These are phyloP conservation scores for Drosophila auraria DNA, from an alignment of 1,140 invertebrate species.

Conservation along the genomic window DNA sequence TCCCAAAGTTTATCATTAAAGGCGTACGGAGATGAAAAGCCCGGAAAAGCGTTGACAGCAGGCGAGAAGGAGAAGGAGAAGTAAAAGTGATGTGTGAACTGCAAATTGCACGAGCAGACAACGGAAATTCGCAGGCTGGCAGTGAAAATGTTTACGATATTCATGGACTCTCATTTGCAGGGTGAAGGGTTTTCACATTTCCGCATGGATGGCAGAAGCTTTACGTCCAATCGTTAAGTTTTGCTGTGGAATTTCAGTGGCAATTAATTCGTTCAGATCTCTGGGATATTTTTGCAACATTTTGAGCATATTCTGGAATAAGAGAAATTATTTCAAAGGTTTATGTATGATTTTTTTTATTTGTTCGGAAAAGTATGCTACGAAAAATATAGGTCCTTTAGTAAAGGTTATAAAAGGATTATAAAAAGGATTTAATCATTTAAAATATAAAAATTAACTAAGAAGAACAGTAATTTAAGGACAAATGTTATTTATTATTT, in stretches of 20 bases:
- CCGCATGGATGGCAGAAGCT: background rate
- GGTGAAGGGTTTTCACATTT: background rate
- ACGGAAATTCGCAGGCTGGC: slow-evolving; percentile 30
- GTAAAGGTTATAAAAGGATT: no score
- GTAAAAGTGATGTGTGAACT: slow-evolving; percentile 45
- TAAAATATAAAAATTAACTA: no score
- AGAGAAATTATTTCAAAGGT: no score
- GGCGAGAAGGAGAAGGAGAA: background rate
- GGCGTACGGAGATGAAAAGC: slow-evolving; percentile 17
- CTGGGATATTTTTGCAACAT: slow-evolving; percentile 4
- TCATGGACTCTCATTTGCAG: slow-evolving; percentile 10
- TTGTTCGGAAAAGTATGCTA: background rate
- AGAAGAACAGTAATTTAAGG: no score
- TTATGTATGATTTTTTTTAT: no score
- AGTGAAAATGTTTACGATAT: slow-evolving; percentile 51
- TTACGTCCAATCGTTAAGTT: slow-evolving; percentile 24
- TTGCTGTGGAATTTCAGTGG: slow-evolving; percentile 7
- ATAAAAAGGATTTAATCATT: no score
- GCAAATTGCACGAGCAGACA: slow-evolving; percentile 44
- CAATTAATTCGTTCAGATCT: slow-evolving; percentile 7
- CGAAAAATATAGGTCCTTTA: no score
- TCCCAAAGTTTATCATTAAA: slow-evolving; percentile 33
- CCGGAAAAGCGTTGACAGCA: slow-evolving; percentile 5
- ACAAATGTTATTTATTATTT: no score
- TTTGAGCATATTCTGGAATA: background rate